Percentiles rank a stretch among this genome's conserved stretches.
phyloP scores from a whole-genome alignment of 2,797 vertebrate genomes.

The Salarias fasciatus region DNA sequence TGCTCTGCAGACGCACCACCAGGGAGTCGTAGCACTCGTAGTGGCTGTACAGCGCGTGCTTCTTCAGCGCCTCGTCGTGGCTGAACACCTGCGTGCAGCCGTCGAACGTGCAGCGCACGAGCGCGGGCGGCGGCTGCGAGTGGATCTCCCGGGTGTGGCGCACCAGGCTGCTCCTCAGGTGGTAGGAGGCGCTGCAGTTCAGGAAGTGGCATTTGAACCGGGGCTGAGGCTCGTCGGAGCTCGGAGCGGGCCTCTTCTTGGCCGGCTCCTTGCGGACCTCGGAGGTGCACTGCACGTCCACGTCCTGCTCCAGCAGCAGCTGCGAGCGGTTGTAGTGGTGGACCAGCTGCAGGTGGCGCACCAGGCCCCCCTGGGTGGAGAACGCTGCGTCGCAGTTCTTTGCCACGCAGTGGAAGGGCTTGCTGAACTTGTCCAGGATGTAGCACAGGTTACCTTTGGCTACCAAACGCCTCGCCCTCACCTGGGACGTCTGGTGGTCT shows the following conservation, averaged over 20 bases:
- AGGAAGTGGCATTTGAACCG: slow-evolving; percentile 90
- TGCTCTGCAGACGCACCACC: slow-evolving; percentile 87
- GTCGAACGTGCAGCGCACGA: slow-evolving; percentile 90
- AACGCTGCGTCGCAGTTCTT: slow-evolving; percentile 94
- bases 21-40: slow-evolving; percentile 89
- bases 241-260: slow-evolving; percentile 60
- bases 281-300: slow-evolving; percentile 63
- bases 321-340: slow-evolving; percentile 95
- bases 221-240: slow-evolving; percentile 81
- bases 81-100: slow-evolving; percentile 89
- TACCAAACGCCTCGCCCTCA: slow-evolving; percentile 88
- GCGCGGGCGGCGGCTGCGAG: slow-evolving; percentile 59
- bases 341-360: slow-evolving; percentile 91
- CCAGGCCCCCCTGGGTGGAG: slow-evolving; percentile 91
- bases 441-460: slow-evolving; percentile 93
- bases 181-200: slow-evolving; percentile 90
- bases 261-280: slow-evolving; percentile 86
- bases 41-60: slow-evolving; percentile 90
- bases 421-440: slow-evolving; percentile 93
- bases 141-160: slow-evolving; percentile 85
- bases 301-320: slow-evolving; percentile 91
- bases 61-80: slow-evolving; percentile 87
- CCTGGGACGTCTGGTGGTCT: slow-evolving; percentile 75
- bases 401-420: slow-evolving; percentile 95
- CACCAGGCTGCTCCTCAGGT: slow-evolving; percentile 91